Conservation (phyloP, 2,888 invertebrate genomes). For the Eupithecia vulgata region DNA sequence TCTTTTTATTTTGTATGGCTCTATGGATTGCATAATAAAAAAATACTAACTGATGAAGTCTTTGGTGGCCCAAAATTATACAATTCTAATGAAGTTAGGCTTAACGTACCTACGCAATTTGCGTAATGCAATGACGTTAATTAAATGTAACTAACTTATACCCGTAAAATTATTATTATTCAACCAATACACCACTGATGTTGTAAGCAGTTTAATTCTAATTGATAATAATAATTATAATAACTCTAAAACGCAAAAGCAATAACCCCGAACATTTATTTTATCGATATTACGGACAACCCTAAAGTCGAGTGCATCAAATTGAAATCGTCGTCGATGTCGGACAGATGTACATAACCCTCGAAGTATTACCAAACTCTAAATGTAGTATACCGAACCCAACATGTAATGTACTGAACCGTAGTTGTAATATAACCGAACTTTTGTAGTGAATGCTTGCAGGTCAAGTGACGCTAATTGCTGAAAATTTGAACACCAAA, state of each 20-base stretch:
- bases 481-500: constrained; percentile 42
- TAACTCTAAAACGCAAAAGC: not conserved
- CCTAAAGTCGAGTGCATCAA: constrained; percentile 26
- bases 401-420: constrained; percentile 1
- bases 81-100: no score
- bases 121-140: not conserved
- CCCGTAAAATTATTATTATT: not conserved
- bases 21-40: not conserved
- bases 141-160: not conserved
- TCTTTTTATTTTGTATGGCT: not conserved
- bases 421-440: not conserved
- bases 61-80: not conserved
- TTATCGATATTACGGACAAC: constrained; percentile 37
- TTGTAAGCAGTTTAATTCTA: not conserved
- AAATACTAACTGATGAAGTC: not conserved
- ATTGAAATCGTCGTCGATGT: constrained; percentile 23
- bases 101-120: not conserved
- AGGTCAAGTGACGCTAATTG: constrained; percentile 52
- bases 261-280: constrained; percentile 1
- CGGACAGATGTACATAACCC: constrained; percentile 58
- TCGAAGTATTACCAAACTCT: constrained; percentile 24
- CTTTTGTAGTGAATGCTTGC: not conserved
- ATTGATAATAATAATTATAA: not conserved
- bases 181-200: not conserved
- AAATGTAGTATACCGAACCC: not conserved